Conservation (phyloP, 2,888 invertebrate species). For the Sturmia bella region DNA sequence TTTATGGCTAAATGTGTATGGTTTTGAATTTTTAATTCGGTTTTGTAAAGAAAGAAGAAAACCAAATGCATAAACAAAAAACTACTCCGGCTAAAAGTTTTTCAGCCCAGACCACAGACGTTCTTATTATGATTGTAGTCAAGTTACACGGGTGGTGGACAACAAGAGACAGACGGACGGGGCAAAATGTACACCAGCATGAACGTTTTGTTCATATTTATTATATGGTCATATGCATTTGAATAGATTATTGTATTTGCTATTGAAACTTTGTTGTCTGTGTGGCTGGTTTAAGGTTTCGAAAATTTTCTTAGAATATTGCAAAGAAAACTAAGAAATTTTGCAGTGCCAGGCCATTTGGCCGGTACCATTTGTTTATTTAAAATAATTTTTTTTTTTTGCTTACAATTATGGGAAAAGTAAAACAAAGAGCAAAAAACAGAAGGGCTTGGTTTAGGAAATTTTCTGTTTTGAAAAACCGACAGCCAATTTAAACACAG, state of each 20-base stretch:
- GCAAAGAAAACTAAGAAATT: conserved; percentile 6
- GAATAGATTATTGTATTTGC: conserved; percentile 24
- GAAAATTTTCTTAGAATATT: conserved; percentile 59
- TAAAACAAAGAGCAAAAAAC: neutral
- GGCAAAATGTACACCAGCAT: conserved; percentile 1
- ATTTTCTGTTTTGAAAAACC: conserved; percentile 40
- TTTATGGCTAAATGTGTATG: conserved; percentile 66
- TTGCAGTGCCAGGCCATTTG: conserved; percentile 15
- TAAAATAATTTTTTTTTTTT: conserved; percentile 20
- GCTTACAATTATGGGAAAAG: conserved; percentile 38
- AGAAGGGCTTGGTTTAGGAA: conserved; percentile 60
- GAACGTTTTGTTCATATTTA: neutral
- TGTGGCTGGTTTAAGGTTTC: conserved; percentile 34
- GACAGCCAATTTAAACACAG: conserved; percentile 9
- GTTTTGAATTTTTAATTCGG: conserved; percentile 64
- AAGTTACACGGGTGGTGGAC: conserved; percentile 25
- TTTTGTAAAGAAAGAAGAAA: conserved; percentile 25
- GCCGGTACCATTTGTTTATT: conserved; percentile 24
- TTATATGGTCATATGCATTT: conserved; percentile 18
- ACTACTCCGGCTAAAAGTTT: neutral
- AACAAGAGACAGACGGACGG: neutral
- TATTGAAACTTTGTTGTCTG: conserved; percentile 60
- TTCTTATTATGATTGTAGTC: conserved; percentile 60
- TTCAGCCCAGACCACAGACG: conserved; percentile 62
- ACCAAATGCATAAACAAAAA: conserved; percentile 1